A percentile compares a stretch with the other conserved stretches of the same genome.
Evolutionary conservation across 2,797 vertebrate genomes (phyloP).

Genomic region (Lepidocolaptes lacrymiger): DNA sequence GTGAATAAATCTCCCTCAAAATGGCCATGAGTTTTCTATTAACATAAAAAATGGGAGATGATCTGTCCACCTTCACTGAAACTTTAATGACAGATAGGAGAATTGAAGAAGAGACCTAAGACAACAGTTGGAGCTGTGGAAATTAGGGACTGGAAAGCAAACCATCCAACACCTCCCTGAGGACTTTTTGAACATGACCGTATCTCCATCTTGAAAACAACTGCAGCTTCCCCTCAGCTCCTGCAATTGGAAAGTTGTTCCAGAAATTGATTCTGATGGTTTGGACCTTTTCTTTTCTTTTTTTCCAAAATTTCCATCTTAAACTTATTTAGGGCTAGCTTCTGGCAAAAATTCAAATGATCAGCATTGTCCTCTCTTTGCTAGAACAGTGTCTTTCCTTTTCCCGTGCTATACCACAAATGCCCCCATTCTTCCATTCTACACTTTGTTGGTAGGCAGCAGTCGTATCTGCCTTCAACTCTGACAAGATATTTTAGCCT

Average conservation of each 20-base stretch:
- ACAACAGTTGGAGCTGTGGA: neutral
- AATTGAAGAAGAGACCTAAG: neutral
- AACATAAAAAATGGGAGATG: neutral
- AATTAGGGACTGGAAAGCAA: neutral
- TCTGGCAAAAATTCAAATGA: neutral
- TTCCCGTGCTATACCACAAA: conserved; percentile 4
- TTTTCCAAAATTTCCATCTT: neutral
- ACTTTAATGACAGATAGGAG: neutral
- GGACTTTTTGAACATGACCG: neutral
- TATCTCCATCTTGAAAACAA: neutral
- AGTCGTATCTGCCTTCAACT: neutral
- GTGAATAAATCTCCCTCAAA: neutral
- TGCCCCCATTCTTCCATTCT: conserved; percentile 12
- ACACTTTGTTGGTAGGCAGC: neutral
- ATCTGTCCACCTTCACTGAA: neutral
- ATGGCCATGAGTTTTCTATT: neutral
- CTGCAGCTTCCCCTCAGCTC: neutral
- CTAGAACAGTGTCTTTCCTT: conserved; percentile 14
- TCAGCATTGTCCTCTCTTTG: conserved; percentile 24
- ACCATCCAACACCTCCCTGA: neutral
- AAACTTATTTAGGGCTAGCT: neutral
- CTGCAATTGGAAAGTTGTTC: neutral
- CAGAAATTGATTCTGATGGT: neutral
- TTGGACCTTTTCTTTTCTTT: neutral
- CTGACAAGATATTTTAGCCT: neutral